Percentiles rank a stretch among this genome's conserved stretches.
Conservation (phyloP, 2,888 invertebrate species). For the Branchellion lobata region DNA sequence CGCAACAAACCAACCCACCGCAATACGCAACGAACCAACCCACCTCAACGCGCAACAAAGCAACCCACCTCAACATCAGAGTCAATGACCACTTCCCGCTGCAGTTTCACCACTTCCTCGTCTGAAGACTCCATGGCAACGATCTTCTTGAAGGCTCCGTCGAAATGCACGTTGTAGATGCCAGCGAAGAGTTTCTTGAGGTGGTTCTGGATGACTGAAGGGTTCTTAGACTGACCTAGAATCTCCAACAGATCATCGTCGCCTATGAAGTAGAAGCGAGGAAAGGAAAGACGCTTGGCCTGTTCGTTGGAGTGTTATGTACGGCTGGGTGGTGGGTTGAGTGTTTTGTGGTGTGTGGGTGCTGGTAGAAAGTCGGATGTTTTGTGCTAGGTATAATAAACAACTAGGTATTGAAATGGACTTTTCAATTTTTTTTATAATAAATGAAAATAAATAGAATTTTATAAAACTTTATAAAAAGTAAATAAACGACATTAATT, state of each 20-base stretch:
- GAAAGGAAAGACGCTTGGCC: slow-evolving; percentile 90
- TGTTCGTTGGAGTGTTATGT: slow-evolving; percentile 62
- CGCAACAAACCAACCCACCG: too few relatives aligned
- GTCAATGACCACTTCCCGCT: slow-evolving; percentile 72
- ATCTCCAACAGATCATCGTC: slow-evolving; percentile 96
- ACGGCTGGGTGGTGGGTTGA: not conserved
- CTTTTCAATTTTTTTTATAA: too few relatives aligned
- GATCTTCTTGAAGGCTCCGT: slow-evolving; percentile 66
- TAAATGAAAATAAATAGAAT: too few relatives aligned
- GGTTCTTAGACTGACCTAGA: slow-evolving; percentile 86
- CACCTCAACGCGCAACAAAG: too few relatives aligned
- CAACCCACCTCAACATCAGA: slow-evolving; percentile 74
- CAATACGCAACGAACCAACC: too few relatives aligned
- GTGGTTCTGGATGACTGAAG: slow-evolving; percentile 85
- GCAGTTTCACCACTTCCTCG: slow-evolving; percentile 74
- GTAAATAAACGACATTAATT: too few relatives aligned
- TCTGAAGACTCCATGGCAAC: slow-evolving; percentile 75
- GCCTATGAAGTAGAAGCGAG: slow-evolving; percentile 92
- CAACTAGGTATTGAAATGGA: too few relatives aligned
- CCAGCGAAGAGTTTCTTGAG: slow-evolving; percentile 89
- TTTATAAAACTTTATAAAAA: too few relatives aligned
- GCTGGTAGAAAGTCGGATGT: too few relatives aligned
- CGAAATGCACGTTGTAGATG: slow-evolving; percentile 70
- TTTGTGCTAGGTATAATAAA: too few relatives aligned
- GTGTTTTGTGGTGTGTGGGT: too few relatives aligned